phyloP scores from a whole-genome alignment of 1,140 invertebrate genomes.

The Drosophila nikananu region DNA sequence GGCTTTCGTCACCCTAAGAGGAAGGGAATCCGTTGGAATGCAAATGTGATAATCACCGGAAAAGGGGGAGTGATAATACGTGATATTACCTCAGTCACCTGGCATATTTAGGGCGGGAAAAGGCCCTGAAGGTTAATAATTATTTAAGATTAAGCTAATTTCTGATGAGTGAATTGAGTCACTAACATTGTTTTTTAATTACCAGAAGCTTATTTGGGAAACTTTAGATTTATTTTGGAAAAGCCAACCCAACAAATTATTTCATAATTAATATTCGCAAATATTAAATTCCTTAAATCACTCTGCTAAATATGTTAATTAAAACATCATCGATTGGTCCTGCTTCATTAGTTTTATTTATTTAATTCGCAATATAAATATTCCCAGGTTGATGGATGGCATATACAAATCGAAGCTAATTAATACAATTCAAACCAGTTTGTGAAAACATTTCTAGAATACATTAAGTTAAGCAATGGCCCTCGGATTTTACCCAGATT shows the following conservation, averaged over 20 bases:
- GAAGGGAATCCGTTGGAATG: background rate
- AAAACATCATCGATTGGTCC: background rate
- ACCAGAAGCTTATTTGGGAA: background rate
- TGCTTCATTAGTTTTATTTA: slow-evolving; percentile 27
- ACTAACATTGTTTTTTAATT: background rate
- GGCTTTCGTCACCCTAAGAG: background rate
- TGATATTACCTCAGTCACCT: slow-evolving; percentile 22
- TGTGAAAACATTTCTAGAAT: slow-evolving; percentile 11
- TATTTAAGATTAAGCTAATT: slow-evolving; percentile 9
- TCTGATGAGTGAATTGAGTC: slow-evolving; percentile 14
- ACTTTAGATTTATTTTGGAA: background rate
- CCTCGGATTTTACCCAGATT: background rate
- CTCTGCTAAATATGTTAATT: slow-evolving; percentile 16
- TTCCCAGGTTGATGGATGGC: background rate
- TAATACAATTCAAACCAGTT: slow-evolving; percentile 7
- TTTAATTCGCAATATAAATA: slow-evolving; percentile 7
- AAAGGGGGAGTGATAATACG: slow-evolving; percentile 18
- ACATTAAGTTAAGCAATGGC: background rate
- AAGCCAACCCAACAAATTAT: background rate
- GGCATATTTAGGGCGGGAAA: slow-evolving; percentile 4
- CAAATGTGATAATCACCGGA: slow-evolving; percentile 6
- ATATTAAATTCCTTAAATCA: background rate
- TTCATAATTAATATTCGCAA: background rate
- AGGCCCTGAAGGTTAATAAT: slow-evolving; percentile 7
- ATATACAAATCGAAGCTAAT: slow-evolving; percentile 12